Percentiles rank a stretch among this genome's conserved stretches.
Evolutionary conservation across 2,113 vertebrate species (phyloP).

Genomic region (Aegotheles bennettii): DNA sequence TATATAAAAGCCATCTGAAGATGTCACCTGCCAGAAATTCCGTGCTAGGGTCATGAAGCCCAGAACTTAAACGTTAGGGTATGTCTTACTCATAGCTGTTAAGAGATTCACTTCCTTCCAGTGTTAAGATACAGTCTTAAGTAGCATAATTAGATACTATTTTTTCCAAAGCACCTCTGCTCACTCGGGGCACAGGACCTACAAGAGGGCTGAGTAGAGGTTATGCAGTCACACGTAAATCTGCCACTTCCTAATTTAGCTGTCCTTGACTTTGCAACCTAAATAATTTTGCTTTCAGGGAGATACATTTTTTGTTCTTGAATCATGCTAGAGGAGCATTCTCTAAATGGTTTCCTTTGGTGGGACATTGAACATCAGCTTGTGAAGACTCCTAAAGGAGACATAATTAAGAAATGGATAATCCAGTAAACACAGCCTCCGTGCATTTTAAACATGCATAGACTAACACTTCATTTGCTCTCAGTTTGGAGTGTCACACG

Average conservation of each 20-base stretch:
- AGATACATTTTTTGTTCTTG: not conserved
- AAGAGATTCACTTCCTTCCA: not conserved
- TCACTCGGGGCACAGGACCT: constrained; percentile 4
- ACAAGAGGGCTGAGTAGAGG: constrained; percentile 43
- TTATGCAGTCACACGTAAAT: constrained; percentile 44
- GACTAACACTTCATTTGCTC: constrained; percentile 64
- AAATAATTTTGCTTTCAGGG: constrained; percentile 25
- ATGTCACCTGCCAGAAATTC: not conserved
- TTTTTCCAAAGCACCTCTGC: constrained; percentile 34
- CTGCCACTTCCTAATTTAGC: constrained; percentile 52
- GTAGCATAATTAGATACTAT: constrained; percentile 31
- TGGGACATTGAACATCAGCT: not conserved
- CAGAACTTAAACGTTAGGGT: not conserved
- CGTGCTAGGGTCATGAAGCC: not conserved
- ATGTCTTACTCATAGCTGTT: not conserved
- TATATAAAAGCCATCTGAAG: not conserved
- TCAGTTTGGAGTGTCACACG: constrained; percentile 34
- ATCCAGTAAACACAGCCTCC: constrained; percentile 23
- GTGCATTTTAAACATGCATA: constrained; percentile 14
- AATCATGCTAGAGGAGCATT: not conserved
- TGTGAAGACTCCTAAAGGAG: not conserved
- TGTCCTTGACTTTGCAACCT: constrained; percentile 47
- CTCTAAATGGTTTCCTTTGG: not conserved
- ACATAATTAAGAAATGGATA: not conserved
- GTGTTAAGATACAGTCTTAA: not conserved